Evolutionary conservation across 2,113 vertebrate genomes (phyloP).

Genomic region (Crocuta crocuta): DNA sequence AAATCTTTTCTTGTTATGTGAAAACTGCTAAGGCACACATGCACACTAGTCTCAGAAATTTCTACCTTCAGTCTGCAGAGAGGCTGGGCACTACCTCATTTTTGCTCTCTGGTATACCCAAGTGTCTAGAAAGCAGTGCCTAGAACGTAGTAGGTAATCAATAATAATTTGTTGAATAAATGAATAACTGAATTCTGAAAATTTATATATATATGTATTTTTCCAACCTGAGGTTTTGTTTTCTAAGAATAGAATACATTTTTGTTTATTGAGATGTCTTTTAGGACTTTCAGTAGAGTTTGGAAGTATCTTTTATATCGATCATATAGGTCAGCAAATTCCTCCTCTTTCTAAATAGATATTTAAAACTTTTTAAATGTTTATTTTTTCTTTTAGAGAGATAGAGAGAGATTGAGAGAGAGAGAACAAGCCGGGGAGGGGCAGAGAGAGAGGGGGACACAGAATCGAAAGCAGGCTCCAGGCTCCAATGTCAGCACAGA

Average conservation of each 20-base stretch:
- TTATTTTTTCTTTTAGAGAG: no score
- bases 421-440: no score
- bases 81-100: neutral
- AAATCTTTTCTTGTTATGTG: neutral
- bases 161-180: neutral
- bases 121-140: no score
- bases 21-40: neutral
- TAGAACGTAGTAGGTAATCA: neutral
- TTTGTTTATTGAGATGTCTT: neutral
- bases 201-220: no score
- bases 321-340: neutral
- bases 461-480: no score
- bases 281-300: neutral
- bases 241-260: neutral
- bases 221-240: neutral
- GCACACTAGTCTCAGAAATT: neutral
- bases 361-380: neutral
- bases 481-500: no score
- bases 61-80: neutral
- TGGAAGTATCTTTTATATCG: neutral
- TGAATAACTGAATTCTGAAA: neutral
- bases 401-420: no score
- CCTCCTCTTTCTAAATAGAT: neutral
- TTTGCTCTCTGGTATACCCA: neutral
- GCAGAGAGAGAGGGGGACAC: no score